Base-by-base conservation (phyloP, 2,797 vertebrate species). In the Sciaenops ocellatus region DNA sequence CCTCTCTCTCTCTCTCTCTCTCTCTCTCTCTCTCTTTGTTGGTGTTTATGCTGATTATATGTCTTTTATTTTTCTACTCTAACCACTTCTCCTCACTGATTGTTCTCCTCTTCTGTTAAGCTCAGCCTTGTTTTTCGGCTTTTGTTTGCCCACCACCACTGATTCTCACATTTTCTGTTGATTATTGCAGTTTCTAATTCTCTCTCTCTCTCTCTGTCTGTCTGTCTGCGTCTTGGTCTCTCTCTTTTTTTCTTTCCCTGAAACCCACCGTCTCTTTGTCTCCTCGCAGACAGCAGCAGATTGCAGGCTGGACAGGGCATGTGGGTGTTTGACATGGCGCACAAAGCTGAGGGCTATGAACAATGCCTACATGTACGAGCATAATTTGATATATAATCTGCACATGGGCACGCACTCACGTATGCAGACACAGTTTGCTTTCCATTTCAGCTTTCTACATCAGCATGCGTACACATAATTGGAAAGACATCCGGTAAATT, bases 271-370 rank as follows among this genome's bases (percentile, higher is more conserved):
- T 67, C 72, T 85, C 84, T 86, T 86, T 87, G 83, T 91, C 71
- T 92, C 60, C 63, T 85, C 74, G 84, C 84, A 90, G 79, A 85
- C 83, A 82, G 83, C 73, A 76, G 90, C 82, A 87, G 73, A 89
- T 89, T 89, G 85, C 80, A 84, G 80, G 78, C 83, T 89, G 88
- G 84, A 88, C 76, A 66, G 74, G 46, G 65, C 83, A 87, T 85
- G 84, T 84, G 85, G 86, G 82, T 89, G 87, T 90, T 89, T 84
- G 87, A 88, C 84, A 87, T 76, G 9, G 9, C 64, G 52, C 73
- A 75, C 79, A 81, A 79, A 88, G 73, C 88, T 52, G n/a, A 73
- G 67, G 65, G 73, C 84, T 61, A 68, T 48, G 77, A 77, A 73
- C 72, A 77, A 62, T 81, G 71, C 79, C 80, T 82, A 81, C 69